Base-by-base conservation (phyloP, 1,140 invertebrate genomes). In the Drosophila dunni region DNA sequence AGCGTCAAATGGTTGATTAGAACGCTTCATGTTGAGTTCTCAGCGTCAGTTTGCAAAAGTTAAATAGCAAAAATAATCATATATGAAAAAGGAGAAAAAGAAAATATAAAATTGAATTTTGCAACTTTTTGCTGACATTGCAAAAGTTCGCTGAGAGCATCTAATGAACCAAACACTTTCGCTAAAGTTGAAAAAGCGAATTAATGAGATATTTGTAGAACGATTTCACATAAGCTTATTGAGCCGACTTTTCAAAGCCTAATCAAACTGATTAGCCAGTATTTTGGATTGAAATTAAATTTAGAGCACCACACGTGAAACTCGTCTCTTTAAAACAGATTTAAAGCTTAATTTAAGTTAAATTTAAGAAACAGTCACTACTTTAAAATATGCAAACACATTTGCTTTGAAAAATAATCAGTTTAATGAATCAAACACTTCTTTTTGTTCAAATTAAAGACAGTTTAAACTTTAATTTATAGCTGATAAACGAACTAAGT, bases 1-100 rank as follows among this genome's bases (percentile, higher is more conserved):
- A 45, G 65, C 61, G 48, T 53, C 34, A 54, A 85, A 82, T 76
- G 77, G 40, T 89, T 88, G 84, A 88, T 88, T 88, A 80, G 80
- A 84, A 65, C 44, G 44, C 61, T 77, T 79, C 73, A 66, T 45
- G 17, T 29, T 42, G 8, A 8, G 11, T 11, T 17, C 36, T 9
- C 15, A 34, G 34, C 44, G 53, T 40, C 57, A 38, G 38, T 54
- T 38, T 36, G 29, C 13, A 24, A 67, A 68, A 73, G 54, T 60
- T 60, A 67, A 68, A 73, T 51, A 73, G 45, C 60, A 46, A 56
- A 71, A 64, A 53, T 73, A 50, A 57, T 20, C 42, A 67, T 17
- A 15, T 13, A 57, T 58, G 38, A 17, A 58, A 13, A 64, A 48
- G 42, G 24, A 65, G 24, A 6, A 29, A 6, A 40, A 36, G 50